Conservation (phyloP, 2,888 invertebrate genomes). For the Toxonevra muliebris region DNA sequence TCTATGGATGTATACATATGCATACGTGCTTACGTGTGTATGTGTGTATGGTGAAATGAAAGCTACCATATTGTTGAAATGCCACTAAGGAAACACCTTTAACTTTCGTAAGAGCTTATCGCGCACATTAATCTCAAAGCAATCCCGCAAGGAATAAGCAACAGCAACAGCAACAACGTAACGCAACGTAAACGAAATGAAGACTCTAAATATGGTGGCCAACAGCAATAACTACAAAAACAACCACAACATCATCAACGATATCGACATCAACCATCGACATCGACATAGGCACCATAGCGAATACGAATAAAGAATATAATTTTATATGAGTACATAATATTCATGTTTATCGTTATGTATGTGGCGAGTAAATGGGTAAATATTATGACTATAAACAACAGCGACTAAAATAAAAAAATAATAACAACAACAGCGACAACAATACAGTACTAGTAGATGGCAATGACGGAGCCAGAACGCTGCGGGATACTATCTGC, state of each 20-base stretch:
- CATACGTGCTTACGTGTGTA: too few species aligned
- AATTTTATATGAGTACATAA: constrained; percentile 29
- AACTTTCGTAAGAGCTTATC: neutral
- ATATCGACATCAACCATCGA: too few species aligned
- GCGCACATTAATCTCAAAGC: constrained; percentile 2
- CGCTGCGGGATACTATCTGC: constrained; percentile 23
- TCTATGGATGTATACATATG: too few species aligned
- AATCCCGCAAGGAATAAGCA: neutral
- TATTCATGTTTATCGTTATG: constrained; percentile 16
- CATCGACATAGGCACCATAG: neutral
- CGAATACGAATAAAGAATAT: constrained; percentile 31
- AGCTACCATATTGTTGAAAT: neutral
- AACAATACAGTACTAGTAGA: neutral
- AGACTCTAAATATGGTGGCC: too few species aligned
- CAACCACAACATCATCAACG: too few species aligned
- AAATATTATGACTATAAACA: constrained; percentile 22
- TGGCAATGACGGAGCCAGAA: constrained; percentile 9
- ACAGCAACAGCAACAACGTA: too few species aligned
- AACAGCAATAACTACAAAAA: too few species aligned
- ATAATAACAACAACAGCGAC: neutral
- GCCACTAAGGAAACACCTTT: constrained; percentile 5
- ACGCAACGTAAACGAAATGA: too few species aligned
- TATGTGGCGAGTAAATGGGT: neutral
- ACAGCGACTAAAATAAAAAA: neutral
- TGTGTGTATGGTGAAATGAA: too few species aligned